Base-by-base conservation (phyloP, 1,140 invertebrate genomes). In the Pseudomyrmex concolor region DNA sequence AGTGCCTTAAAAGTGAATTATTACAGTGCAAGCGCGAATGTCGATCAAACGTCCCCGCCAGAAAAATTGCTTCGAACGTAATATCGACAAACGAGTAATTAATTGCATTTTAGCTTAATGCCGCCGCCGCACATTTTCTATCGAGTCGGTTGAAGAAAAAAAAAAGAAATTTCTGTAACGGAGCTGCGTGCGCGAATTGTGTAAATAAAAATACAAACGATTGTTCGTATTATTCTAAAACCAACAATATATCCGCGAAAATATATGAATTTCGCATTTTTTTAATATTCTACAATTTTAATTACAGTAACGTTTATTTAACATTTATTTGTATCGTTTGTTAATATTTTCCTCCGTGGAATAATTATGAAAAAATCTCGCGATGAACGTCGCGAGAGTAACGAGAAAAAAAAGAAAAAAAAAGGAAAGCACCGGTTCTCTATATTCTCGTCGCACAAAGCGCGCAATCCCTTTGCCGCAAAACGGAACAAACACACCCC, bases 61-160 rank as follows among this genome's bases (percentile, higher is more conserved):
- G 64, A 34, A 70, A 80, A 80, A 70, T 80, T 34, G 43, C 34
- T 60, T 54, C 25, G 48, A 51, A 22, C 59, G 17, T 77, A 71
- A 80, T 60, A 80, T 80, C 51, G 76, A 60, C 66, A 71, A 80
- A 80, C 43, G 19, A 71, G 67, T 71, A 70, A 80, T 71, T 80
- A 71, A 80, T 80, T 80, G 12, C 45, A 60, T 25, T n/a, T 50
- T 22, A 57, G 22, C 13, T 25, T 19, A 5, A 7, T 34, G n/a
- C 22, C 70, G 25, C 19, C 25, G 22, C 57, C 17, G 17, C 59
- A 17, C 7, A 34, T 51, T 8, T 15, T 59, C 4, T 10, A 8
- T 66, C 25, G 9, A 51, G 51, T 15, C 22, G 7, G 60, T 48
- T 7, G 5, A 25, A 34, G 48, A 50, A 50, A 74, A 1, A 54